Base-by-base conservation (phyloP, 2,888 invertebrate genomes). In the Rhingia campestris region DNA sequence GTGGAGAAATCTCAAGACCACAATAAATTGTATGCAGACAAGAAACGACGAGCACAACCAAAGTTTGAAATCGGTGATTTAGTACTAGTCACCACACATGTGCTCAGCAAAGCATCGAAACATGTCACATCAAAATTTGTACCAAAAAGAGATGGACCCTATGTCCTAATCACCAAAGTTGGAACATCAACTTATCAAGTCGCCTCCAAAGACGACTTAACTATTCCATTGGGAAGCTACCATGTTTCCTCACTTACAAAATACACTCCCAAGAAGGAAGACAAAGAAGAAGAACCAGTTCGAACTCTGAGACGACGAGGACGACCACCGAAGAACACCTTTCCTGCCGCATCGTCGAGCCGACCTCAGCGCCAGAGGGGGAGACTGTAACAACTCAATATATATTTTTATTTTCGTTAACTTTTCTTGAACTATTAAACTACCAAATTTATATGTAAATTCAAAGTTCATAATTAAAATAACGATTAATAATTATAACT, bases 1-100 rank as follows among this genome's bases (percentile, higher is more conserved):
- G 56, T 59, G 37, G 53, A 73, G 12, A 76, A 59, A 22, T 58
- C 33, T 43, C 74, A 79, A 30, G 82, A 75, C 35, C 41, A 51
- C 35, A 75, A 67, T 32, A 77, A 69, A 9, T 37, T n/a, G 9
- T 54, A 77, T 14, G 32, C 39, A 33, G 67, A 67, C 12, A 67
- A 22, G 35, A 35, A 45, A 35, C 43, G 54, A 54, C 33, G 35
- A 53, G 30, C 51, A 41, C 47, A 51, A 51, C 67, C 67, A 6
- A 12, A 5, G 5, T 22, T 54, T 10, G 9, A 54, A 33, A 10
- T 45, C n/a, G 45, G 54, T 6, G 43, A 54, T n/a, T 33, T 33
- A 12, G 45, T 53, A 45, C 14, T 54, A n/a, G 33, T 67, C 39
- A 67, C 53, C 14, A 12, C 54, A 9, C 67, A 67, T 33, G 9